A percentile compares a stretch with the other conserved stretches of the same genome.
Evolutionary conservation across 2,113 vertebrate species (phyloP).

Genomic region (Tiliqua scincoides): DNA sequence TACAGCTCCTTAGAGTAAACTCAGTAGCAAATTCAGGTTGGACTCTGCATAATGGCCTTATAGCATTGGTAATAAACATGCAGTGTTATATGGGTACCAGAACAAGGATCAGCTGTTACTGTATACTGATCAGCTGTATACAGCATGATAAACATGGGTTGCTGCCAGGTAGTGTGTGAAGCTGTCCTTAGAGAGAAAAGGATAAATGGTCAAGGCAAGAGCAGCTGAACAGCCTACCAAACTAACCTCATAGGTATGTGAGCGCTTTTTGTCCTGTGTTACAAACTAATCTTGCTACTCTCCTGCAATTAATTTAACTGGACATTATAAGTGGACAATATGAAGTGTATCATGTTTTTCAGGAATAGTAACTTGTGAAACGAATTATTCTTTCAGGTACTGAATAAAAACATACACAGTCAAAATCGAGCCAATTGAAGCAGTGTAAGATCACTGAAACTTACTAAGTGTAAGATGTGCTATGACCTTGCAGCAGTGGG

Average conservation of each 20-base stretch:
- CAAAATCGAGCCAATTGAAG: constrained; percentile 23
- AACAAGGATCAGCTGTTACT: too few species aligned
- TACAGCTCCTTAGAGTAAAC: neutral
- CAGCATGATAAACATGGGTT: neutral
- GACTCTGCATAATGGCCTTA: neutral
- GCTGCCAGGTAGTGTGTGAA: too few species aligned
- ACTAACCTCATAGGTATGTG: neutral
- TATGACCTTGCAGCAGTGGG: constrained; percentile 93
- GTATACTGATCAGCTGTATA: too few species aligned
- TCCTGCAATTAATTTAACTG: neutral
- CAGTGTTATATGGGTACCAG: neutral
- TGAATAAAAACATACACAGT: neutral
- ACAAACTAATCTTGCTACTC: neutral
- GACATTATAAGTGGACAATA: neutral
- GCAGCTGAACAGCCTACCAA: neutral
- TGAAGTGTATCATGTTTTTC: neutral
- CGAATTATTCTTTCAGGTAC: neutral
- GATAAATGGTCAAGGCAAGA: neutral
- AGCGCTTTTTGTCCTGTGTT: neutral
- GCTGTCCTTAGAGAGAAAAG: neutral
- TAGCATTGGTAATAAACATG: neutral
- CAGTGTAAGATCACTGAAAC: constrained; percentile 61
- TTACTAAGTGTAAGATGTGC: constrained; percentile 94
- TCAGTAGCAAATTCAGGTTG: neutral
- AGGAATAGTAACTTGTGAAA: neutral